Evolutionary conservation across 1,140 invertebrate species (phyloP).

Genomic region (Hermetia illucens): DNA sequence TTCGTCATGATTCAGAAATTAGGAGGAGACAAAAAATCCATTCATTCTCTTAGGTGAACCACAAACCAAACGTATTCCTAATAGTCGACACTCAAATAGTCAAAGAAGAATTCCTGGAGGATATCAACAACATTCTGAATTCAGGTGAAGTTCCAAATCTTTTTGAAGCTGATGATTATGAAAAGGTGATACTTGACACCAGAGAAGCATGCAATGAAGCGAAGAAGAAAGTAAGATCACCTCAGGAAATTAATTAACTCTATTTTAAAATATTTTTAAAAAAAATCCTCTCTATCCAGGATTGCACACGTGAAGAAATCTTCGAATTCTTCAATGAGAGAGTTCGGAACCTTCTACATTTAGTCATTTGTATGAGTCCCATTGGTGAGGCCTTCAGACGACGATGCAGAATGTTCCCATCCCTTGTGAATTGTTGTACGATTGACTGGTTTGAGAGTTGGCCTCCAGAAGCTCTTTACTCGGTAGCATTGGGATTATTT

Average conservation of each 20-base stretch:
- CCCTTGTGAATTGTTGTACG: constrained; percentile 83
- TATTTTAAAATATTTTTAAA: neutral
- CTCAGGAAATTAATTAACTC: constrained; percentile 11
- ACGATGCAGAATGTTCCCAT: constrained; percentile 74
- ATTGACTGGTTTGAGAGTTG: constrained; percentile 89
- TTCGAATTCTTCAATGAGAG: constrained; percentile 71
- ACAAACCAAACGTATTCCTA: constrained; percentile 73
- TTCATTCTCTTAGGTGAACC: constrained; percentile 41
- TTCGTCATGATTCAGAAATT: neutral
- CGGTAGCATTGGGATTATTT: constrained; percentile 51
- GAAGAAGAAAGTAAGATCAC: constrained; percentile 38
- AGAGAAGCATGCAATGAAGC: constrained; percentile 52
- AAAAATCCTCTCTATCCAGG: constrained; percentile 12
- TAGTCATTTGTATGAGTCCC: constrained; percentile 80
- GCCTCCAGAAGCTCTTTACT: constrained; percentile 75
- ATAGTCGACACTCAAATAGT: constrained; percentile 82
- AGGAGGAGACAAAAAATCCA: neutral
- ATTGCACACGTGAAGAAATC: constrained; percentile 57
- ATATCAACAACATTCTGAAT: constrained; percentile 83
- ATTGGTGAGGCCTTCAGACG: constrained; percentile 71
- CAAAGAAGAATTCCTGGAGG: constrained; percentile 83
- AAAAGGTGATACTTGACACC: constrained; percentile 60
- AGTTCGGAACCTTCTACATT: constrained; percentile 64
- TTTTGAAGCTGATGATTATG: constrained; percentile 71
- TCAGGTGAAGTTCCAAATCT: constrained; percentile 76